phyloP scores from a whole-genome alignment of 1,140 invertebrate genomes.

The Drosophila lacertosa region DNA sequence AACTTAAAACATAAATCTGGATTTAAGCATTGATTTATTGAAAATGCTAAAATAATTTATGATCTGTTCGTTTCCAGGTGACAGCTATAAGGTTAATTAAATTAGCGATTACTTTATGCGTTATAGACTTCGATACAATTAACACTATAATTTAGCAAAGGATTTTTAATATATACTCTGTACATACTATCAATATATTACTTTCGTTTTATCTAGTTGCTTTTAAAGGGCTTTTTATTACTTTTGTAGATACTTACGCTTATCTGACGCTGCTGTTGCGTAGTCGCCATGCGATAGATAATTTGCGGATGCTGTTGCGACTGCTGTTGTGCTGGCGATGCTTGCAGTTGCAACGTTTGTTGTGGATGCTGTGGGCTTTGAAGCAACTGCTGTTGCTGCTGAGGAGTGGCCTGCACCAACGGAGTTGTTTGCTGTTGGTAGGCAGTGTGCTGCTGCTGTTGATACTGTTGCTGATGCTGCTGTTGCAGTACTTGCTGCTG shows the following conservation, averaged over 20 bases:
- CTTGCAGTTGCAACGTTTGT: slow-evolving; percentile 79
- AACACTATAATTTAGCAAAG: no score
- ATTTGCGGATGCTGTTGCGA: slow-evolving; percentile 75
- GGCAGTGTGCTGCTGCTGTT: slow-evolving; percentile 52
- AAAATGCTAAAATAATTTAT: no score
- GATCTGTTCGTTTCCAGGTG: no score
- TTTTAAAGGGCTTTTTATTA: no score
- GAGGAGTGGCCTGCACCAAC: slow-evolving; percentile 72
- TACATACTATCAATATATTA: no score
- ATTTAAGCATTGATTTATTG: no score
- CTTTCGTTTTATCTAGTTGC: no score
- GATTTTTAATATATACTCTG: no score
- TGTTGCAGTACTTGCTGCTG: slow-evolving; percentile 64
- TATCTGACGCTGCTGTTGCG: slow-evolving; percentile 65
- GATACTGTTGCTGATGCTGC: slow-evolving; percentile 50
- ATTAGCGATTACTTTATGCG: background rate
- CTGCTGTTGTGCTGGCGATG: slow-evolving; percentile 60
- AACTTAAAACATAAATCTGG: no score
- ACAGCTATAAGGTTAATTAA: background rate
- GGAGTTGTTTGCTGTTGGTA: slow-evolving; percentile 43
- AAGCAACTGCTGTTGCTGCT: slow-evolving; percentile 63
- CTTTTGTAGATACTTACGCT: slow-evolving; percentile 43
- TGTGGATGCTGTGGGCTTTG: slow-evolving; percentile 58
- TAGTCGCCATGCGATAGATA: slow-evolving; percentile 72
- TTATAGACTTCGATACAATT: no score